phyloP scores from a whole-genome alignment of 2,888 invertebrate genomes.

The Meteorus colon region DNA sequence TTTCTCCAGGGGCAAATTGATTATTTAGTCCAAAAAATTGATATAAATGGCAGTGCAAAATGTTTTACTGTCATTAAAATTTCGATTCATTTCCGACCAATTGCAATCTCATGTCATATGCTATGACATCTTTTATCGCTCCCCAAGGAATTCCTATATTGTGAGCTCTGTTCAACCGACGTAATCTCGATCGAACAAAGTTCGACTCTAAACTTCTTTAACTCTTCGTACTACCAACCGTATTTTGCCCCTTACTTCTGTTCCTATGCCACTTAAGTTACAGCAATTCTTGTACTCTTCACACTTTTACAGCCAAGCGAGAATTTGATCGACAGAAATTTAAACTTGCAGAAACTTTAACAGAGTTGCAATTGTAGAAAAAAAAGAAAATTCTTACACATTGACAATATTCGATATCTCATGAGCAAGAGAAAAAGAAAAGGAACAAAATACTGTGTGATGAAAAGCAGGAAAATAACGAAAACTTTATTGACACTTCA shows the following conservation, averaged over 20 bases:
- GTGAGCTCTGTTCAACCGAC: conserved; percentile 10
- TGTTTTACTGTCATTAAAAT: conserved; percentile 1
- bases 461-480: neutral
- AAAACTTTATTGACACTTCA: neutral
- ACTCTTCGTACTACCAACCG: conserved; percentile 12
- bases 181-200: conserved; percentile 18
- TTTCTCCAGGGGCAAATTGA: neutral
- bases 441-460: neutral
- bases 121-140: conserved; percentile 17
- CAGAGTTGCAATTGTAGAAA: neutral
- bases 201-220: conserved; percentile 19
- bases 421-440: neutral
- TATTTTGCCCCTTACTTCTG: neutral
- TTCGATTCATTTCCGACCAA: conserved; percentile 7
- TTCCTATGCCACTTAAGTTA: neutral
- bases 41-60: neutral
- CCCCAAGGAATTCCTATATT: neutral
- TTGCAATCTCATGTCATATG: conserved; percentile 13
- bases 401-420: neutral
- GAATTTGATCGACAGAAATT: conserved; percentile 25
- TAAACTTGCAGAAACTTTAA: conserved; percentile 15
- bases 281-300: neutral
- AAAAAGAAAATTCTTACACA: neutral
- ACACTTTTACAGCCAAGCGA: conserved; percentile 9
- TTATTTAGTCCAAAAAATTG: neutral